Percentiles rank a stretch among this genome's conserved stretches.
These are phyloP conservation scores for Stigmatopora nigra DNA, from an alignment of 2,113 vertebrate genomes.

Conservation along the genomic window DNA sequence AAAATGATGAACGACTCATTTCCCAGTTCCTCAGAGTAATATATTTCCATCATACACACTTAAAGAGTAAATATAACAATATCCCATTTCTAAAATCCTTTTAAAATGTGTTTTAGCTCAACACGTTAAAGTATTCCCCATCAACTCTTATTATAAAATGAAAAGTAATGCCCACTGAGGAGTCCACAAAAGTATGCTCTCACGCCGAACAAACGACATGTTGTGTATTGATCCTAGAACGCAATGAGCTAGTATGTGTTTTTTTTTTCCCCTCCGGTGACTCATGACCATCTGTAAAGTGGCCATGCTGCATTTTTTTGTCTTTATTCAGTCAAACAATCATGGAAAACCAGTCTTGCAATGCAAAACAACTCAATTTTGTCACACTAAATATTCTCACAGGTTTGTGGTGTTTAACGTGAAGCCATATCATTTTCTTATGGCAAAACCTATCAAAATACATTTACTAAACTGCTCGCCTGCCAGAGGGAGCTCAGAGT, in stretches of 20 bases:
- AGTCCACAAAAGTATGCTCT: not conserved
- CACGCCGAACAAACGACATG: not conserved
- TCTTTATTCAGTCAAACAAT: not conserved
- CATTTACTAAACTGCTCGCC: not conserved
- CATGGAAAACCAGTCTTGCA: not conserved
- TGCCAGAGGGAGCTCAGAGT: not conserved
- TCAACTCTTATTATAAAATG: not conserved
- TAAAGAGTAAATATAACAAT: not conserved
- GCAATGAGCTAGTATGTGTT: not conserved
- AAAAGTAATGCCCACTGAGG: not conserved
- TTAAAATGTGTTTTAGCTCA: not conserved
- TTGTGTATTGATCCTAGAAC: not conserved
- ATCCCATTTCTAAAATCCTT: not conserved
- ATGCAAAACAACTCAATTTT: not conserved
- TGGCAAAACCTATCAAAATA: not conserved
- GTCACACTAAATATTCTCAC: not conserved
- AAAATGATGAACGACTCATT: not conserved
- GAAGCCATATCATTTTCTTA: not conserved
- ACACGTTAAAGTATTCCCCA: not conserved
- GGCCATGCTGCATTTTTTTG: not conserved
- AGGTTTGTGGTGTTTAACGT: not conserved
- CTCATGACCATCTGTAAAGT: not conserved
- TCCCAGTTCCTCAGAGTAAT: not conserved
- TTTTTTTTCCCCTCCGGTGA: not conserved
- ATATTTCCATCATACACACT: not conserved